Evolutionary conservation across 1,140 invertebrate genomes (phyloP), one percentile per base, ranked within the genome.

Genomic region (Drosophila seguyi): DNA sequence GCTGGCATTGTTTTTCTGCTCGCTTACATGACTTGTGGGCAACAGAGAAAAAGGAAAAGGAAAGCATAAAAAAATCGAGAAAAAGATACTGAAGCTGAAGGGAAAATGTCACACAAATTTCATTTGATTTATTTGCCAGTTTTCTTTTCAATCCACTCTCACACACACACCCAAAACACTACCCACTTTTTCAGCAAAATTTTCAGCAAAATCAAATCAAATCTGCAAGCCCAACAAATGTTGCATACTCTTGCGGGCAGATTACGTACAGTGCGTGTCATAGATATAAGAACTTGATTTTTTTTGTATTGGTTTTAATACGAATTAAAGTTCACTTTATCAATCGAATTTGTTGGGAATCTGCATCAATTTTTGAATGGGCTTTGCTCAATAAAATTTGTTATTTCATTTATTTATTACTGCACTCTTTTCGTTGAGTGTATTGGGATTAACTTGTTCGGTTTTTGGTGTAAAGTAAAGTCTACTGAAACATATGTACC

Each of bases 91-190:
- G 29, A 38, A 18, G 14, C 4, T 11, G 29, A 22, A 20, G 16
- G 29, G 25, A 57, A 82, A 63, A 69, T 68, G 82, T 86, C 84
- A 77, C 84, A 76, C 75, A 86, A 86, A 86, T 88, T 88, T 88
- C 71, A 88, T 88, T 86, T 86, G 83, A 86, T 86, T 86, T 86
- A 88, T 86, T 86, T 86, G 84, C 79, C 84, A 83, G 83, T 87
- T 88, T 85, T 86, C 79, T 59, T 78, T 78, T 71, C 58, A 78
- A 71, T 78, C 76, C 63, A 48, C 50, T 45, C 52, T 59, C 34
- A 20, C 38, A 14, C 22, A 27, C 13, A 4, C 34, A 27, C 13
- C 5, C 34, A 27, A 16, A 25, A 11, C 34, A 27, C 13, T 31
- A 16, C 10, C 25, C 13, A 14, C 16, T 60, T 72, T 50, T 34